Evolutionary conservation across 2,888 invertebrate genomes (phyloP).

Genomic region (Hesperia comma): DNA sequence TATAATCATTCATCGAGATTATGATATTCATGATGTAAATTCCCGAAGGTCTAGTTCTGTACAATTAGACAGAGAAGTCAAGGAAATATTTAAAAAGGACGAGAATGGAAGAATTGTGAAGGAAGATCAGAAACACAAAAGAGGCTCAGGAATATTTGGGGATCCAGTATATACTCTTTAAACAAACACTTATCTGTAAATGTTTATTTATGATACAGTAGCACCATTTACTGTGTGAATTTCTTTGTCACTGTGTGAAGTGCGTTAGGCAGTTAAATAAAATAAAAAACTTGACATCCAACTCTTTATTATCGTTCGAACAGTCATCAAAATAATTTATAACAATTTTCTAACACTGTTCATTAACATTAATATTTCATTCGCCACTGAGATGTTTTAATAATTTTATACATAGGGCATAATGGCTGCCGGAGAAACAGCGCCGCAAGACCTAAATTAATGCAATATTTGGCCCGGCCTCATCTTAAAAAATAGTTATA

Average conservation of each 20-base stretch:
- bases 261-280: constrained; percentile 51
- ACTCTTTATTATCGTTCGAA: constrained; percentile 85
- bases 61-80: constrained; percentile 72
- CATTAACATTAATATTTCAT: constrained; percentile 81
- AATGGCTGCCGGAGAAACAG: constrained; percentile 69
- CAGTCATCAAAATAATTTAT: constrained; percentile 86
- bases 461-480: constrained; percentile 84
- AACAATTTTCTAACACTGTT: constrained; percentile 85
- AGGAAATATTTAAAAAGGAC: constrained; percentile 71
- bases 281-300: constrained; percentile 77
- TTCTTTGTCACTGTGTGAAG: neutral
- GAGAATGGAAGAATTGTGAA: constrained; percentile 48
- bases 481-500: constrained; percentile 80
- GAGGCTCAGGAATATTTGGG: constrained; percentile 62
- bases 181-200: too few species aligned
- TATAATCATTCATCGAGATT: constrained; percentile 63
- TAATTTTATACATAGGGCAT: constrained; percentile 72
- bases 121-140: constrained; percentile 49
- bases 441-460: constrained; percentile 77
- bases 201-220: too few species aligned
- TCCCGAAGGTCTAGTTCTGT: constrained; percentile 70
- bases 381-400: constrained; percentile 81
- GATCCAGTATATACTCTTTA: constrained; percentile 49
- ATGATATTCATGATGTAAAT: constrained; percentile 53
- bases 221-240: too few species aligned